Evolutionary conservation across 2,797 vertebrate genomes (phyloP).

Genomic region (Gallirallus australis): DNA sequence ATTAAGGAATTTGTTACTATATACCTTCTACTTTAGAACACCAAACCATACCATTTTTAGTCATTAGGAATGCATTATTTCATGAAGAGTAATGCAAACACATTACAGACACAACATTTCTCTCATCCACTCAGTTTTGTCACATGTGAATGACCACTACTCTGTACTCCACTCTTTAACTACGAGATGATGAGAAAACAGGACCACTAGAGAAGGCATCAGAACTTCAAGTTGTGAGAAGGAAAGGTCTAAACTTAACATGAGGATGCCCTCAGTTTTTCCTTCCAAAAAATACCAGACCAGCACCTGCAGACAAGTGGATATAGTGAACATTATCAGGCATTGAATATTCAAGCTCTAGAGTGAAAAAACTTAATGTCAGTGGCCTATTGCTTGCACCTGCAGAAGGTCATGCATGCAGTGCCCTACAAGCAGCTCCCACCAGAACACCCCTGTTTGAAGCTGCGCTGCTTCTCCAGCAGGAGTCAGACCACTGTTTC

Average conservation of each 20-base stretch:
- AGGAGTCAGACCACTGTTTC: background rate
- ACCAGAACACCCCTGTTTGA: background rate
- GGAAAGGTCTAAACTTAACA: background rate
- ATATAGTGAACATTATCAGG: background rate
- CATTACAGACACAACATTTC: background rate
- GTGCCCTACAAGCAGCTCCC: background rate
- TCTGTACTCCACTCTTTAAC: background rate
- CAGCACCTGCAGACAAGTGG: background rate
- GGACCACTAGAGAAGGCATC: background rate
- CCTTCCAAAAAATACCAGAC: background rate
- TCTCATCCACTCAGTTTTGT: background rate
- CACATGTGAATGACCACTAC: background rate
- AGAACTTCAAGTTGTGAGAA: background rate
- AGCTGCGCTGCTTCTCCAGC: background rate
- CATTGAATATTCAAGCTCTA: background rate
- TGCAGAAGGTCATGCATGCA: accelerated
- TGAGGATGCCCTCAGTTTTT: background rate
- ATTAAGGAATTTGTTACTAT: too few species aligned
- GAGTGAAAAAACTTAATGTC: background rate
- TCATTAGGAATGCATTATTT: background rate
- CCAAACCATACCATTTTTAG: background rate
- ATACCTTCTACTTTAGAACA: background rate
- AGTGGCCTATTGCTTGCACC: background rate
- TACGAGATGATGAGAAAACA: background rate
- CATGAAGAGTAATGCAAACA: background rate